Evolutionary conservation across 2,797 vertebrate genomes (phyloP), one percentile per base, ranked within the genome.

Genomic region (Pelodytes ibericus): DNA sequence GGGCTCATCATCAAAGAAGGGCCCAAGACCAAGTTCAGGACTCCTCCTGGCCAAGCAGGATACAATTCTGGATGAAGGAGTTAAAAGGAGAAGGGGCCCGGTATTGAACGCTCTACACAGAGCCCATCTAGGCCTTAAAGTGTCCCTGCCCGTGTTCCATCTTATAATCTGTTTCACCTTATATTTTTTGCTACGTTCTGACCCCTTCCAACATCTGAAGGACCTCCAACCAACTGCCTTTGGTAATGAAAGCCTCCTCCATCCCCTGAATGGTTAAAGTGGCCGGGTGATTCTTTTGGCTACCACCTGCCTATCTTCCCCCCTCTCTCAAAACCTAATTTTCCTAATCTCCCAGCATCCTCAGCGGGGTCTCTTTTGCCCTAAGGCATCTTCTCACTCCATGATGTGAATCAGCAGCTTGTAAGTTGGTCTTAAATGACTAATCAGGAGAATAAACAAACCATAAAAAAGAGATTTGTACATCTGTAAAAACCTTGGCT

Each of bases 391-490:
- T 61, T 61, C 58, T 29, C 29, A 58, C 58, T 15, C 58, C 30
- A 22, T 62, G 30, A 39, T 39, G 36, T 20, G 24, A 58, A 36
- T 36, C 60, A 10, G 33, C 33, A 10, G 41, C 62, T 44, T 16
- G 5, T 64, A 44, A 31, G 15, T 13, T 25, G 30, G 24, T 63
- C 22, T 63, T 22, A 41, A 31, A 16, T 27, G 71, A 56, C 71
- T 66, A 74, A 74, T 74, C 72, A 74, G 49, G 20, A 41, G 47
- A 24, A 74, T 59, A 74, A 66, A 74, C 33, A 74, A 74, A 58
- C 62, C 33, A 41, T 64, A 64, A 63, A 39, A 59, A 63, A 41
- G 62, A 41, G 62, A 26, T 64, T 18, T 44, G 33, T 26, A 39
- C 62, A 64, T 44, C 62, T 64, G 62, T 64, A 64, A 18, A 41